Evolutionary conservation across 1,140 invertebrate genomes (phyloP), one percentile per base, ranked within the genome.

Genomic region (Tetramorium simillimum): DNA sequence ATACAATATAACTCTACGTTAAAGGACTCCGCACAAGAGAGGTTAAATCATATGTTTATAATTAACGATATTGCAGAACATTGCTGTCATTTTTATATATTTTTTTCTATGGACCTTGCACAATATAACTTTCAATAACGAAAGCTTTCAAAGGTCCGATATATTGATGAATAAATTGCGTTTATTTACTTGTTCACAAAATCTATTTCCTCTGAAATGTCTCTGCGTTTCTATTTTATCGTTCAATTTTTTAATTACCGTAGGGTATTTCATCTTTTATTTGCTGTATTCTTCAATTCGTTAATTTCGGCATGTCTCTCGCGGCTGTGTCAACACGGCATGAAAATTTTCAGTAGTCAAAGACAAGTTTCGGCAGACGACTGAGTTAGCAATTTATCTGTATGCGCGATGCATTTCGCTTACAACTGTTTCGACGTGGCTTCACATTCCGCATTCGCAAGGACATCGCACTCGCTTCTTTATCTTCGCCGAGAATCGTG

Each of bases 11-110:
- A 69, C 10, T 49, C 14, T 14, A 53, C 51, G 70, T 81, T 63
- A 62, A 70, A 49, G 28, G 60, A 73, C 18, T 24, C n/a, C 6
- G 60, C 60, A 63, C 63, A 87, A 87, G 49, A 60, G 60, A 33
- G 33, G 33, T n/a, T n/a, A 33, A 33, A 14, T 7, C 10, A 18
- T 28, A 51, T 12, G 2, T 46, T 24, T 24, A 6, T 6, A 72
- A 58, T 77, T 76, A 73, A 67, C 56, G 6, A 43, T 40, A 28
- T 51, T 28, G 24, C n/a, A 67, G 4, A 21, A 46, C 14, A 51
- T 46, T 80, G n/a, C 14, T 53, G 18, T 49, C 28, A 49, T 60
- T 77, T 76, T 49, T 60, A 33, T 0, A 49, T 2, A 2, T 65
- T 78, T 65, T n/a, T 67, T 1, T 53, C 3, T 40, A 18, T 14